These are phyloP conservation scores for Hexactinellida sp. DNA, from an alignment of 37 sponge, comb jelly and placozoan species.

Conservation along the genomic window DNA sequence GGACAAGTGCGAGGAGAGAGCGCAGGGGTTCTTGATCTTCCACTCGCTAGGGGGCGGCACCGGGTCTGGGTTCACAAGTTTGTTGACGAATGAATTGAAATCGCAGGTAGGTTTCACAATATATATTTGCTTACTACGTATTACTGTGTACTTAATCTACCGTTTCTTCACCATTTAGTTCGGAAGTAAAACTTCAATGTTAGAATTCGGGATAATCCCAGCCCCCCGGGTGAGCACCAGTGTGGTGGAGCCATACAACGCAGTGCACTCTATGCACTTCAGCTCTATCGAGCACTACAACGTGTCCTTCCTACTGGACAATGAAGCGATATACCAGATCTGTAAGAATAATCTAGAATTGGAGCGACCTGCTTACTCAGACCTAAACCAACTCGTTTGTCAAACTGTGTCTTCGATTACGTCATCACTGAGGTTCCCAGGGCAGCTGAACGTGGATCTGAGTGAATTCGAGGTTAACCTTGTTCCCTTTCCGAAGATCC, in stretches of 20 bases:
- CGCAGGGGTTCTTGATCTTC: constrained; percentile 23
- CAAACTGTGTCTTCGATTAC: constrained; percentile 24
- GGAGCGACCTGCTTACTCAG: constrained; percentile 20
- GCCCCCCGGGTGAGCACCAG: constrained; percentile 19
- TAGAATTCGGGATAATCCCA: neutral
- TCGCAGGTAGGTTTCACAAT: constrained; percentile 18
- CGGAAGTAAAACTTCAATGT: neutral
- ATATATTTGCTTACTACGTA: neutral
- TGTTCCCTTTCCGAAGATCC: constrained; percentile 24
- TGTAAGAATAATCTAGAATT: constrained; percentile 14
- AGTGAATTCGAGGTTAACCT: constrained; percentile 28
- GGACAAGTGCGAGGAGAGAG: constrained; percentile 19
- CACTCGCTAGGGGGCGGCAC: constrained; percentile 26
- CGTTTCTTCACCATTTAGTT: constrained; percentile 11
- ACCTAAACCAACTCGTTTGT: constrained; percentile 19
- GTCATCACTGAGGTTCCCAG: constrained; percentile 25
- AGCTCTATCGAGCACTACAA: constrained; percentile 22
- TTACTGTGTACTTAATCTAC: no score
- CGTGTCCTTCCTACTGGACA: constrained; percentile 25
- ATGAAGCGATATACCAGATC: constrained; percentile 24
- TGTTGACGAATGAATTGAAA: neutral
- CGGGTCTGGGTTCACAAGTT: constrained; percentile 22
- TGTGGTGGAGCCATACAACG: constrained; percentile 31
- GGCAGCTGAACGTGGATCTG: constrained; percentile 27
- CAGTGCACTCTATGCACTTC: constrained; percentile 18